Evolutionary conservation across 2,113 vertebrate species (phyloP).

Genomic region (Peromyscus maniculatus): DNA sequence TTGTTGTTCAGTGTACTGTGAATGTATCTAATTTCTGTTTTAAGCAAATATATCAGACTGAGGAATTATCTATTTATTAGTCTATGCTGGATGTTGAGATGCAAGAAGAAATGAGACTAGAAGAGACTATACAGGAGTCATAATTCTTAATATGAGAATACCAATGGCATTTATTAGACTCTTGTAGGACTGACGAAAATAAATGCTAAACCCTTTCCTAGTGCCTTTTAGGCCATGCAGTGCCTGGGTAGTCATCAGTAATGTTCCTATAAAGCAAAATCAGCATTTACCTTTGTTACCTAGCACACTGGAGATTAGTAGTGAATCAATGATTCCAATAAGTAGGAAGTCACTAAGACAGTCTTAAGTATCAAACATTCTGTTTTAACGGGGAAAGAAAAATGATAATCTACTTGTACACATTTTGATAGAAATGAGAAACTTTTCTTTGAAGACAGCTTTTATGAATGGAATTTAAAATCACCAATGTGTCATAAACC

Average conservation of each 20-base stretch:
- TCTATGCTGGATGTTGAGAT: background rate
- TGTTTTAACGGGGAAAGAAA: background rate
- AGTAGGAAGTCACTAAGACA: background rate
- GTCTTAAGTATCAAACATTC: background rate
- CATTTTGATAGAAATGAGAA: background rate
- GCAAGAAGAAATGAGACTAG: background rate
- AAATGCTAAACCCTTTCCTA: background rate
- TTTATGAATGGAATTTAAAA: background rate
- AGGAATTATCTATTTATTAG: background rate
- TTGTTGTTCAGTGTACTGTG: background rate
- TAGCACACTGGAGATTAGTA: background rate
- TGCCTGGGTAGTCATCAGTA: background rate
- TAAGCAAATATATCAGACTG: background rate
- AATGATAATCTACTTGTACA: background rate
- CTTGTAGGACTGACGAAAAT: background rate
- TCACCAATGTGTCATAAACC: background rate
- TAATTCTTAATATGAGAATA: background rate
- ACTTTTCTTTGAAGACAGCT: background rate
- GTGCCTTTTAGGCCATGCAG: background rate
- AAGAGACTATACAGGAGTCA: background rate
- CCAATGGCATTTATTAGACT: background rate
- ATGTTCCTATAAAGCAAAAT: conserved; percentile 46
- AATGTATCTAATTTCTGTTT: background rate
- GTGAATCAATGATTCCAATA: background rate
- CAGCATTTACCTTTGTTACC: background rate